A percentile compares a stretch with the other conserved stretches of the same genome.
Evolutionary conservation across 2,113 vertebrate species (phyloP).

Genomic region (Gymnocephalus cernua): DNA sequence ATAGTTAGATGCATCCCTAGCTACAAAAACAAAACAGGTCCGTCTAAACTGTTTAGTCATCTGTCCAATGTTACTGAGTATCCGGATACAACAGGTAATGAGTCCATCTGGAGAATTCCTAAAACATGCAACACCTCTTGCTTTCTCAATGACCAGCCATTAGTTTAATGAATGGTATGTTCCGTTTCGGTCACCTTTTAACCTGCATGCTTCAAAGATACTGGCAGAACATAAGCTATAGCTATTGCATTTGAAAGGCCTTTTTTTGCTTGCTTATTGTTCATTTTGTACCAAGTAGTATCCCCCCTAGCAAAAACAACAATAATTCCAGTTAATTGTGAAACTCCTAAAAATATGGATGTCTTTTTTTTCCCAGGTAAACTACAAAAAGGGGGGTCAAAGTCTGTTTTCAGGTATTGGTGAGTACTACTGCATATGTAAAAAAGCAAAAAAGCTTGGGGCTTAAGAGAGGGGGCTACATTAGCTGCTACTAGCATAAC

Average conservation of each 20-base stretch:
- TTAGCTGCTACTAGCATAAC: too few relatives aligned
- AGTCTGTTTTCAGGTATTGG: too few relatives aligned
- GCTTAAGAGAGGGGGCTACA: too few relatives aligned
- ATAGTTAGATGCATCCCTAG: too few relatives aligned
- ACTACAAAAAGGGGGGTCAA: too few relatives aligned
- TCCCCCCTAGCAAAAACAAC: neutral
- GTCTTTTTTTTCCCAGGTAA: too few relatives aligned
- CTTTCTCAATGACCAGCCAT: conserved; percentile 41
- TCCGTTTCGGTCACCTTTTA: conserved; percentile 32
- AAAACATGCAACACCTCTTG: conserved; percentile 49
- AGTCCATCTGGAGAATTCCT: conserved; percentile 55
- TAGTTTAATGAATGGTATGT: conserved; percentile 6
- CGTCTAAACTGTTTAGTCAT: conserved; percentile 19
- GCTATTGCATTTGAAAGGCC: neutral
- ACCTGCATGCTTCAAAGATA: neutral
- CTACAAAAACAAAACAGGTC: neutral
- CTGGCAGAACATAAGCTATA: too few relatives aligned
- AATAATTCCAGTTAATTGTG: neutral
- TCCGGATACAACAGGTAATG: neutral
- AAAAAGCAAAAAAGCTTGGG: too few relatives aligned
- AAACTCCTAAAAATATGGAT: neutral
- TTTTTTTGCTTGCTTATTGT: neutral
- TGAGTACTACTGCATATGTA: too few relatives aligned
- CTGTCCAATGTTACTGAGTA: neutral
- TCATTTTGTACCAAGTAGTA: neutral